These are phyloP conservation scores for Epinotia bilunana DNA, from an alignment of 2,888 invertebrate species.

Conservation along the genomic window DNA sequence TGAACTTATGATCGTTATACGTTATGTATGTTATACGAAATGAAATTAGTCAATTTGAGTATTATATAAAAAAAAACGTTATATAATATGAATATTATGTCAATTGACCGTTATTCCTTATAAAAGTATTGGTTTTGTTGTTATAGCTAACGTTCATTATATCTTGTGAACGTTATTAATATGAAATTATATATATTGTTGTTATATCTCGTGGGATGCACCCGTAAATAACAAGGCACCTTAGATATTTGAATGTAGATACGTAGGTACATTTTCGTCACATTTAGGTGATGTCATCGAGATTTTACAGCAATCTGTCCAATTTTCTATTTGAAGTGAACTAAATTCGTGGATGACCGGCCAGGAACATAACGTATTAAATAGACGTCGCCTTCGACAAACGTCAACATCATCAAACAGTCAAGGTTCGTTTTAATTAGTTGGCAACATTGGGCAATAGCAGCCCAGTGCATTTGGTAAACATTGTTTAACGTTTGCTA, in stretches of 20 bases:
- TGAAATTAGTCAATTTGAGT: too few species aligned
- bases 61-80: too few species aligned
- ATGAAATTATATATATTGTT: too few species aligned
- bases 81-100: too few species aligned
- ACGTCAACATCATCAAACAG: neutral
- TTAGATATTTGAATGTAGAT: neutral
- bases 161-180: too few species aligned
- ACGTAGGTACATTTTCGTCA: neutral
- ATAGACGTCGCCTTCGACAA: neutral
- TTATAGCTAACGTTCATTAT: too few species aligned
- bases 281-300: neutral
- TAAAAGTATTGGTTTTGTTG: too few species aligned
- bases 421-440: neutral
- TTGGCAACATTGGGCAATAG: neutral
- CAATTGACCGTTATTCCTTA: too few species aligned
- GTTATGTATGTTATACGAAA: too few species aligned
- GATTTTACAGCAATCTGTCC: neutral
- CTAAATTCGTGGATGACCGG: neutral
- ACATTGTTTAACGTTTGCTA: neutral
- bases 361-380: neutral
- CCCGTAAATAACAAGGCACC: neutral
- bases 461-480: too few species aligned
- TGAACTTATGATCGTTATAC: too few species aligned
- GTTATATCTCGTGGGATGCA: too few species aligned
- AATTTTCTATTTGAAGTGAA: constrained; percentile 1